Conservation (phyloP, 2,888 invertebrate species). For the Zaprionus lineosus region DNA sequence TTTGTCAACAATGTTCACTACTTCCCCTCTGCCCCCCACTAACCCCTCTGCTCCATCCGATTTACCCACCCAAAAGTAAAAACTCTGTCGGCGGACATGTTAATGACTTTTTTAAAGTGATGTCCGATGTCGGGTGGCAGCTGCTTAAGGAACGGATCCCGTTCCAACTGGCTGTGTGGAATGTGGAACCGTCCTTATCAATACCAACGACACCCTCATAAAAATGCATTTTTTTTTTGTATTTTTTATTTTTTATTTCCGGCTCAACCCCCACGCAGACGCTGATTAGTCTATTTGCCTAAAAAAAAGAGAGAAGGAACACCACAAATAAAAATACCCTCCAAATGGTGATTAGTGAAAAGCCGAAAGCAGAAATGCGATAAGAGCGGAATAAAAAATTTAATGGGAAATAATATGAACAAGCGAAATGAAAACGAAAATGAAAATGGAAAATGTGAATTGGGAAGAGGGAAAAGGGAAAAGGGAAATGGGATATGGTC, state of each 20-base stretch:
- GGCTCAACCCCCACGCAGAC: slow-evolving; percentile 59
- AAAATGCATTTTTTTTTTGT: too few relatives aligned
- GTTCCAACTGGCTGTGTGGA: too few relatives aligned
- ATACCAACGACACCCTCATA: slow-evolving; percentile 60
- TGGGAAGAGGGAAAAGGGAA: too few relatives aligned
- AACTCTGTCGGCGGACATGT: neutral
- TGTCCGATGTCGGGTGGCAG: too few relatives aligned
- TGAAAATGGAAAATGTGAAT: slow-evolving; percentile 19
- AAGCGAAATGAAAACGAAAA: slow-evolving; percentile 15
- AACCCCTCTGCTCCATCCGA: too few relatives aligned
- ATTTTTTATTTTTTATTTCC: slow-evolving; percentile 37
- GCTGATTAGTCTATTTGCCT: slow-evolving; percentile 74
- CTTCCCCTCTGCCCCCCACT: too few relatives aligned
- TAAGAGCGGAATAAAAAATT: slow-evolving; percentile 29
- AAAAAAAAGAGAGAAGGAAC: slow-evolving; percentile 39
- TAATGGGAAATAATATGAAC: slow-evolving; percentile 9
- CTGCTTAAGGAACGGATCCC: slow-evolving; percentile 26
- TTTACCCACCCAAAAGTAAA: too few relatives aligned
- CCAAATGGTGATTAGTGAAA: slow-evolving; percentile 52
- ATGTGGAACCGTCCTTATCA: too few relatives aligned
- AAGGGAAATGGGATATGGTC: slow-evolving; percentile 57
- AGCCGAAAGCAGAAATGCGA: slow-evolving; percentile 38
- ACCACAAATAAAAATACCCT: slow-evolving; percentile 46
- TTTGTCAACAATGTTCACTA: slow-evolving; percentile 68
- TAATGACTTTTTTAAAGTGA: slow-evolving; percentile 15